These are phyloP conservation scores for Hippocampus mohnikei DNA, from an alignment of 2,113 vertebrate species.

Conservation along the genomic window DNA sequence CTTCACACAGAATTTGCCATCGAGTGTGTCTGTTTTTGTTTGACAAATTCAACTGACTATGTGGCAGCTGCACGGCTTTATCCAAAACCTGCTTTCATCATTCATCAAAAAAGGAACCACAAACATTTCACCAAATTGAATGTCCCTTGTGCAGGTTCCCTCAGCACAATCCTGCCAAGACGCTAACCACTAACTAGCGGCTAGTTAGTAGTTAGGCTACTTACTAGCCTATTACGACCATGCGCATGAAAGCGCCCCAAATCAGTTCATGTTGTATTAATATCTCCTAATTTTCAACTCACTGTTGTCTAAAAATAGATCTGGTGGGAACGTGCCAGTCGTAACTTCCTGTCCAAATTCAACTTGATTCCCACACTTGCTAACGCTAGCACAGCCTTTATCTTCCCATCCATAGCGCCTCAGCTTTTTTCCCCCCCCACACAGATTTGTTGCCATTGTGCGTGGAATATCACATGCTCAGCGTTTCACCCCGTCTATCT, in stretches of 20 bases:
- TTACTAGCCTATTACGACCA: neutral
- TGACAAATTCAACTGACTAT: too few relatives aligned
- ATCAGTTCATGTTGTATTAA: neutral
- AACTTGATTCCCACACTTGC: neutral
- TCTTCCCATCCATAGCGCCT: neutral
- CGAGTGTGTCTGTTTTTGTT: too few relatives aligned
- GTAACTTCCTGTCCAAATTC: neutral
- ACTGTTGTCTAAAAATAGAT: neutral
- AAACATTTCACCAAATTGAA: neutral
- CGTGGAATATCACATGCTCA: constrained; percentile 56
- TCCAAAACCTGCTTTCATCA: too few relatives aligned
- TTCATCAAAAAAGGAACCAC: neutral
- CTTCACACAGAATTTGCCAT: too few relatives aligned
- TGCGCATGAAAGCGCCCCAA: neutral
- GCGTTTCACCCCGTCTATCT: constrained; percentile 7
- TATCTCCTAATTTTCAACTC: neutral
- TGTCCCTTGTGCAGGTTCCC: neutral
- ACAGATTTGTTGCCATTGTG: constrained; percentile 28
- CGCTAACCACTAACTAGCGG: neutral
- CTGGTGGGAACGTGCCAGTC: neutral
- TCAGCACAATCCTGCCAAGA: neutral
- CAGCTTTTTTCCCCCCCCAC: constrained; percentile 12
- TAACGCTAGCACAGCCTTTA: neutral
- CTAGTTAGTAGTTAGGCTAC: too few relatives aligned
- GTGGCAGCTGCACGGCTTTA: too few relatives aligned